Evolutionary conservation across 2,888 invertebrate genomes (phyloP), one percentile per base, ranked within the genome.

Genomic region (Geotrupes spiniger): DNA sequence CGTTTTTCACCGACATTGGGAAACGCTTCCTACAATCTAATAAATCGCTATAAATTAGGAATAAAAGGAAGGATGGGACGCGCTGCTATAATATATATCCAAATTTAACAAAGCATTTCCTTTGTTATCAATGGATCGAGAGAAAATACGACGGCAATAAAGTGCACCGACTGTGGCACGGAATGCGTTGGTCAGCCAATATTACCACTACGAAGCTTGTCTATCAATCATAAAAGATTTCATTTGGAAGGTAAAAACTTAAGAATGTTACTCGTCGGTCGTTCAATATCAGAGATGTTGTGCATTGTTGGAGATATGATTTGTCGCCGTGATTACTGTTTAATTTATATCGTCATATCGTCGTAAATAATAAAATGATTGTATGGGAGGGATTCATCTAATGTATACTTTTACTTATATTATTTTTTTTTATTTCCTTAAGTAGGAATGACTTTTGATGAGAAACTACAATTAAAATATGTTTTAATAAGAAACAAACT

Each of bases 191-290:
- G 56, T 56, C 53, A 54, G 40, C 43, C 56, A 45, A 56, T 57
- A 58, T 56, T 42, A 42, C 27, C 54, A 39, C 36, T 54, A 56
- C 54, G 54, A 49, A 46, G 37, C 41, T 54, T 57, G 56, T 63
- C 64, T 57, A 64, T 65, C 65, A 64, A 65, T 65, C 65, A 64
- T 62, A 61, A 60, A 59, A 59, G 54, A 58, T 64, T 64, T 62
- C 63, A 63, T 64, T 63, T 63, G 58, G 59, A 57, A 62, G 61
- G 58, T 56, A 59, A 61, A 53, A 54, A 59, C 54, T 51, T 54
- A 53, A 55, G 21, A 21, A 21, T 21, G 3, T 21, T 21, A 21
- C 6, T 4, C 21, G n/a, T n/a, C n/a, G n/a, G n/a, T n/a, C n/a
- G 21, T 21, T 21, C 21, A 21, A 21, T 21, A 21, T 21, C 21